phyloP scores from a whole-genome alignment of 2,888 invertebrate genomes.

The Pinctada fucata region DNA sequence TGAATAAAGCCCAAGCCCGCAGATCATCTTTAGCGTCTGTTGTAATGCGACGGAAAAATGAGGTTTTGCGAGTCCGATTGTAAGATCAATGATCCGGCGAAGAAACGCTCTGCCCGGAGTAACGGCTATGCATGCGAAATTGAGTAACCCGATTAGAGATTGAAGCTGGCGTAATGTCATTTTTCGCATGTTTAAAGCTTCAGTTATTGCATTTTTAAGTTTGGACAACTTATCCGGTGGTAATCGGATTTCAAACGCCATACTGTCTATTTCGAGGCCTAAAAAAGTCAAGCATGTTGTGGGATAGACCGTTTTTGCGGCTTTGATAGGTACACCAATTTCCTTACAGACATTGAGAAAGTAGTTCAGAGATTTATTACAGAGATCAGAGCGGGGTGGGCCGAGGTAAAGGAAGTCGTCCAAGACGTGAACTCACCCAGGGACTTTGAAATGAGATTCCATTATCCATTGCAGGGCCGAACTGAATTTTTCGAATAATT shows the following conservation, averaged over 20 bases:
- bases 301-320: not conserved
- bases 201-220: not conserved
- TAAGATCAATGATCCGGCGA: constrained; percentile 32
- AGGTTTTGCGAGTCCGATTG: constrained; percentile 12
- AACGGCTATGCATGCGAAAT: constrained; percentile 35
- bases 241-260: not conserved
- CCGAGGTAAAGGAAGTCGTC: constrained; percentile 32
- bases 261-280: not conserved
- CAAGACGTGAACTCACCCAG: constrained; percentile 25
- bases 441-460: not conserved
- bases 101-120: constrained; percentile 32
- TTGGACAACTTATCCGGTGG: not conserved
- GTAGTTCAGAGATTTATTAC: too few species aligned
- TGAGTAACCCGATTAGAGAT: constrained; percentile 37
- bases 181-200: not conserved
- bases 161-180: constrained; percentile 22
- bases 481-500: constrained; percentile 32
- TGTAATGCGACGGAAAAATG: constrained; percentile 20
- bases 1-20: constrained; percentile 32
- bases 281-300: not conserved
- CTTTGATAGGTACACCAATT: too few species aligned
- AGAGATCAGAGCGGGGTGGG: constrained; percentile 7
- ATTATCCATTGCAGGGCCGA: constrained; percentile 25
- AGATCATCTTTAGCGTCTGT: constrained; percentile 28
- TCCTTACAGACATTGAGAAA: too few species aligned